Evolutionary conservation across 2,797 vertebrate species (phyloP).

Genomic region (Megaceryle alcyon): DNA sequence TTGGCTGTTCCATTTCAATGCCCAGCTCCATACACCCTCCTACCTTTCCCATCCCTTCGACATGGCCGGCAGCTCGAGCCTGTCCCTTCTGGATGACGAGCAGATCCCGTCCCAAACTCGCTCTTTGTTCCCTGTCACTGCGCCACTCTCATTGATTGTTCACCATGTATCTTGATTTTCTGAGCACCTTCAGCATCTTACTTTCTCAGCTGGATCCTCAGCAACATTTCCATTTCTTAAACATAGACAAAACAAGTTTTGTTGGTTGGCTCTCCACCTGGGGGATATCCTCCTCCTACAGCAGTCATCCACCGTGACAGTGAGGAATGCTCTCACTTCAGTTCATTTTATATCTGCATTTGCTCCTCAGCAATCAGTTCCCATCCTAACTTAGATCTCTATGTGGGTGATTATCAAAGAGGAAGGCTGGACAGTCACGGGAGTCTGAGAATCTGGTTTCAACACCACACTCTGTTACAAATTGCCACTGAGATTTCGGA

Average conservation of each 20-base stretch:
- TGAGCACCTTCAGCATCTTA: not conserved
- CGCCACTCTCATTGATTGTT: not conserved
- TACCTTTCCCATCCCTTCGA: slow-evolving; percentile 18
- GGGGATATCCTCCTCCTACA: not conserved
- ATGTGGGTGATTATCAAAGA: slow-evolving; percentile 12
- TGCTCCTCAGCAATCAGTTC: not conserved
- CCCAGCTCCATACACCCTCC: slow-evolving; percentile 18
- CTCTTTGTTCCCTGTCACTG: not conserved
- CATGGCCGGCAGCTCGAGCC: not conserved
- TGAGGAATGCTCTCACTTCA: not conserved
- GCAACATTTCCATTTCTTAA: not conserved
- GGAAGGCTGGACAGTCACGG: not conserved
- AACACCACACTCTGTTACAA: not conserved
- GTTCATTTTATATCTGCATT: not conserved
- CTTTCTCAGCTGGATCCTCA: not conserved
- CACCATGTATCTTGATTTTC: not conserved
- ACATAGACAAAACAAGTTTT: not conserved
- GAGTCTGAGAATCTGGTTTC: not conserved
- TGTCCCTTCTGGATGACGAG: not conserved
- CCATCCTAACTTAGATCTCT: not conserved
- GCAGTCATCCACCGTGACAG: not conserved
- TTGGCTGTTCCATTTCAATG: not conserved
- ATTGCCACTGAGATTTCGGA: not conserved
- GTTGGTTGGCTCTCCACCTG: not conserved
- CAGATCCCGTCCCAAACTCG: not conserved